Evolutionary conservation across 2,888 invertebrate genomes (phyloP).

Genomic region (Scrobipalpa costella): DNA sequence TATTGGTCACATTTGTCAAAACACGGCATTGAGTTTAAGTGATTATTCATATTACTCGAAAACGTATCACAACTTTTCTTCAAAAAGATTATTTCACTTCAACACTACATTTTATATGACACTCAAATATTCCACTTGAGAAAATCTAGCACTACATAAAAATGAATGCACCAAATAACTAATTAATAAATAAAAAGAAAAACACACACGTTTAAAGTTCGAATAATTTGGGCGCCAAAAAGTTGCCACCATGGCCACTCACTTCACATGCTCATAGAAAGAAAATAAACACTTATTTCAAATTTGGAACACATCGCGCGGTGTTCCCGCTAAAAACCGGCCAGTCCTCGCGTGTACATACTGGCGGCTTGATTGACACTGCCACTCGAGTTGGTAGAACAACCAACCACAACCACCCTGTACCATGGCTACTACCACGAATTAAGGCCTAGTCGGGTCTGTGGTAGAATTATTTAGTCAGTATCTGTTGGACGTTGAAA

Average conservation of each 20-base stretch:
- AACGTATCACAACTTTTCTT: too few species aligned
- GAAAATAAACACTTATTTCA: too few species aligned
- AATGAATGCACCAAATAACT: too few species aligned
- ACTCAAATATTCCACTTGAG: too few species aligned
- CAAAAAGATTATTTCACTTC: too few species aligned
- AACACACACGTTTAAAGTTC: too few species aligned
- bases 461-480: neutral
- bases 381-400: constrained; percentile 40
- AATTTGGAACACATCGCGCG: neutral
- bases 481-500: neutral
- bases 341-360: constrained; percentile 40
- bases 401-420: constrained; percentile 37
- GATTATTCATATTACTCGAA: neutral
- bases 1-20: neutral
- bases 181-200: too few species aligned
- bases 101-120: too few species aligned
- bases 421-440: constrained; percentile 37
- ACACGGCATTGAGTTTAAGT: neutral
- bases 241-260: too few species aligned
- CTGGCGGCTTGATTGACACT: constrained; percentile 63
- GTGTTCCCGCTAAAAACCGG: neutral
- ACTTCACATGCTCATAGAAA: too few species aligned
- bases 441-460: constrained; percentile 41
- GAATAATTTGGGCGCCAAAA: too few species aligned
- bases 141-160: too few species aligned